Conservation (phyloP, 2,888 invertebrate genomes). For the Ceramica pisi region DNA sequence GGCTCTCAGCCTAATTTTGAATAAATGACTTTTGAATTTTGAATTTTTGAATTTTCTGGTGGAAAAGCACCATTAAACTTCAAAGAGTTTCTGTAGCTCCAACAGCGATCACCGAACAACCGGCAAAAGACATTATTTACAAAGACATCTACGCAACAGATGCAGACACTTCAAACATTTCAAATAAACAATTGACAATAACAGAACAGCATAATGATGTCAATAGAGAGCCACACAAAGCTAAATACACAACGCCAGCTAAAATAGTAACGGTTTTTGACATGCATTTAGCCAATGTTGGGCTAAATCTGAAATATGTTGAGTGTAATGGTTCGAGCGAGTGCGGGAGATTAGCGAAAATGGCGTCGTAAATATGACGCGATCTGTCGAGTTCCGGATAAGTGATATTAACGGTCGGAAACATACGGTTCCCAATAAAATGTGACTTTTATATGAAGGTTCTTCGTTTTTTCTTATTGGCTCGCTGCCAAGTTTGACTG, state of each 20-base stretch:
- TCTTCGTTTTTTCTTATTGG: constrained; percentile 38
- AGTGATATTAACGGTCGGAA: constrained; percentile 47
- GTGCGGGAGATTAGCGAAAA: constrained; percentile 44
- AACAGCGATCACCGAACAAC: neutral
- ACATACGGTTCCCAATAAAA: constrained; percentile 29
- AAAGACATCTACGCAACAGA: neutral
- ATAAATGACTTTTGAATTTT: too few relatives aligned
- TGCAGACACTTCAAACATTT: neutral
- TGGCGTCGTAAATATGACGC: constrained; percentile 46
- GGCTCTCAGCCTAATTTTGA: too few relatives aligned
- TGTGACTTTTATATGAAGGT: constrained; percentile 42
- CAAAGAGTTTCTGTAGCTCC: neutral
- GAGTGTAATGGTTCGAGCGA: constrained; percentile 28
- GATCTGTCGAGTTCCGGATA: constrained; percentile 40
- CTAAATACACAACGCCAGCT: neutral
- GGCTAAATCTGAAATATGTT: constrained; percentile 30
- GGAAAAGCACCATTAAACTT: too few relatives aligned
- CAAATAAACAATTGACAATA: neutral
- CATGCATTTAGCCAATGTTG: constrained; percentile 27
- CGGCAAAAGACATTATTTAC: neutral
- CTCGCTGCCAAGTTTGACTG: constrained; percentile 28
- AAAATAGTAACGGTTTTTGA: constrained; percentile 12
- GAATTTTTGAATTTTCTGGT: too few relatives aligned
- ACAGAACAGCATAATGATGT: constrained; percentile 10
- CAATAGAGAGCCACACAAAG: neutral